Base-by-base conservation (phyloP, 1,140 invertebrate genomes). In the Mizuhopecten yessoensis region DNA sequence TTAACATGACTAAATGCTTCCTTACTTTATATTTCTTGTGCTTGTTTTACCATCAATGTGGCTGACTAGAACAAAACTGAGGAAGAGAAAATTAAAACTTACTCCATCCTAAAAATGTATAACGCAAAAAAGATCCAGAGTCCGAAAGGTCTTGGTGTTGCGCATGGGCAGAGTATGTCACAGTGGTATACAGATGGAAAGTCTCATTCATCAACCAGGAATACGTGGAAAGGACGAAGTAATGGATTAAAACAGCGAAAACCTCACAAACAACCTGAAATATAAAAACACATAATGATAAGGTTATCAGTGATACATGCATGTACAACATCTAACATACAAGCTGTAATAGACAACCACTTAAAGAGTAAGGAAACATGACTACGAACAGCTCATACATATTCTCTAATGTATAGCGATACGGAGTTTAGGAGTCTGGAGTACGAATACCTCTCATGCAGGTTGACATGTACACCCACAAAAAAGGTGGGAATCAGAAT, bases 161-260 rank as follows among this genome's bases (percentile, higher is more conserved):
- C 9, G 95, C 94, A 92, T 96, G 96, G 33, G 96, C 96, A 15
- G 96, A 95, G 92, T 97, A 97, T 33, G 96, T 97, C n/a, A 97
- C 96, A 57, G 96, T 94, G 86, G 96, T 97, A 93, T 97, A 97
- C 39, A 97, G 91, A 91, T 97, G 97, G 90, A 97, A 97, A 0
- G 96, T 96, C 92, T 97, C 96, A 91, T 97, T 97, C 96, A 97
- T 97, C 88, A 97, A 93, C 97, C 97, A 97, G 29, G 96, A 96
- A 93, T 97, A 97, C 11, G 96, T 96, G 13, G 97, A 93, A 34
- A 97, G 94, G 93, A 97, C 97, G 57, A 96, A 96, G 90, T 97
- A 97, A 91, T 97, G 97, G 34, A 97, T 93, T 13, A 96, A 42
- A 36, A 97, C 93, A 39, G 96, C 96, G 39, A 96, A 95, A 15